Evolutionary conservation across 2,113 vertebrate genomes (phyloP).

Genomic region (Cathartes aura): DNA sequence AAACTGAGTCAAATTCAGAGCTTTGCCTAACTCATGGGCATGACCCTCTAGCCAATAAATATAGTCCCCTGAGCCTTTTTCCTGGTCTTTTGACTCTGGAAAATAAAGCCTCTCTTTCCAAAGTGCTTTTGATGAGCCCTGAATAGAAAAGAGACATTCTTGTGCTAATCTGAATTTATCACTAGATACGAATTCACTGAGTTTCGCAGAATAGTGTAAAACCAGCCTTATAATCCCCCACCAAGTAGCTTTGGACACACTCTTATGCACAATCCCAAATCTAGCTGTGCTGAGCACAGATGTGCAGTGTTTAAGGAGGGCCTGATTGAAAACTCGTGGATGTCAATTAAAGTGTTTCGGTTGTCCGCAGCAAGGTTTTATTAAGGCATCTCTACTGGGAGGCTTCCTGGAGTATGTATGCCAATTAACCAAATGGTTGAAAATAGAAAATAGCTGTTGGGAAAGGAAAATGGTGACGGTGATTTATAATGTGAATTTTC

Average conservation of each 20-base stretch:
- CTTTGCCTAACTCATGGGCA: not conserved
- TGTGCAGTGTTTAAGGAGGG: not conserved
- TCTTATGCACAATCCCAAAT: not conserved
- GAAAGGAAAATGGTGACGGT: not conserved
- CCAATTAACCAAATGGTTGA: not conserved
- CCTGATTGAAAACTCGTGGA: not conserved
- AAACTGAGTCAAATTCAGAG: not conserved
- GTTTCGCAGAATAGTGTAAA: not conserved
- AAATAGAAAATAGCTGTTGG: not conserved
- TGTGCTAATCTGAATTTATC: not conserved
- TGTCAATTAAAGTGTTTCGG: not conserved
- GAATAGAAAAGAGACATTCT: not conserved
- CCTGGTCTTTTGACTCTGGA: not conserved
- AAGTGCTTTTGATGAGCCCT: not conserved
- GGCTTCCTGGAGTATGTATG: not conserved
- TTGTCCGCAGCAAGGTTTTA: not conserved
- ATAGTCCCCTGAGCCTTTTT: not conserved
- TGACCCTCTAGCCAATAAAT: not conserved
- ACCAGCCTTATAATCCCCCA: not conserved
- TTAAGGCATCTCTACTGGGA: not conserved
- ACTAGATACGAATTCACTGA: not conserved
- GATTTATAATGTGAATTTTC: constrained; percentile 13
- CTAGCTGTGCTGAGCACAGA: not conserved
- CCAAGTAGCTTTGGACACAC: not conserved
- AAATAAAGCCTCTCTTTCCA: not conserved